Conservation (phyloP, 2,113 vertebrate species). For the Sphyrna mokarran region DNA sequence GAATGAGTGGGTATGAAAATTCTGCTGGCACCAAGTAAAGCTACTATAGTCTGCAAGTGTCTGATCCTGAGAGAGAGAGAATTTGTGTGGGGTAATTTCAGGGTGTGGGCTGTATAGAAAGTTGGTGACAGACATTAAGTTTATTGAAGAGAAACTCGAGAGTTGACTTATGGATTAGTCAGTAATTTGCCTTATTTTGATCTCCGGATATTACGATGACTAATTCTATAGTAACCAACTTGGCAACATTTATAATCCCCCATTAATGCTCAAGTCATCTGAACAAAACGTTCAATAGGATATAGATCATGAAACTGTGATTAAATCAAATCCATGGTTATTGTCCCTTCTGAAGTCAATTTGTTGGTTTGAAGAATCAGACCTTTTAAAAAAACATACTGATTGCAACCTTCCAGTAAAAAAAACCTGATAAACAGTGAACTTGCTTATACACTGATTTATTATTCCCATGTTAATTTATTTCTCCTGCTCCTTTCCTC, state of each 20-base stretch:
- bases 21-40: neutral
- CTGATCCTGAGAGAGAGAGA: neutral
- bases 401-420: conserved; percentile 10
- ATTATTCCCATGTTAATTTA: conserved; percentile 22
- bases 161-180: conserved; percentile 54
- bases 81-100: conserved; percentile 41
- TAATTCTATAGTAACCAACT: conserved; percentile 50
- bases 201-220: conserved; percentile 48
- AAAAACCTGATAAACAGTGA: neutral
- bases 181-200: conserved; percentile 52
- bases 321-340: conserved; percentile 15
- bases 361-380: conserved; percentile 1
- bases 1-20: neutral
- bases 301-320: conserved; percentile 11
- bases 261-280: conserved; percentile 2
- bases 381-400: neutral
- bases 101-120: conserved; percentile 40
- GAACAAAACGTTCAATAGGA: conserved; percentile 28
- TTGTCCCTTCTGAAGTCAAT: neutral
- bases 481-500: neutral
- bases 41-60: neutral
- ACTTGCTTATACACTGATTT: neutral
- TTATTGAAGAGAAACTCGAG: conserved; percentile 49
- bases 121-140: conserved; percentile 46
- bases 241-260: conserved; percentile 39